A percentile compares a stretch with the other conserved stretches of the same genome.
These are phyloP conservation scores for Sylvicapra grimmia DNA, from an alignment of 2,113 vertebrate species.

Conservation along the genomic window DNA sequence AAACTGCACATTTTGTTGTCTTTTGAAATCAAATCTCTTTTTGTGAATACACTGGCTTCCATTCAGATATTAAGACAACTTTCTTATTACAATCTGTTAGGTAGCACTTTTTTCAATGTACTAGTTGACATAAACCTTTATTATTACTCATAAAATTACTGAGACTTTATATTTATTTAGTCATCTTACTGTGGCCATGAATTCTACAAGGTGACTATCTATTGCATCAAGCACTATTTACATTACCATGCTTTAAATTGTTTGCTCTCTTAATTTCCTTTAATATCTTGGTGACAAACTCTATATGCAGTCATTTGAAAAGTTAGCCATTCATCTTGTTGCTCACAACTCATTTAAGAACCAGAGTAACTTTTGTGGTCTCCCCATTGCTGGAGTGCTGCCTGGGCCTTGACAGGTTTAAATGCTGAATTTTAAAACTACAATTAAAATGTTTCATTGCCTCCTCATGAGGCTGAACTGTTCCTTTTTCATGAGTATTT, in stretches of 20 bases:
- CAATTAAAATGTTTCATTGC: background rate
- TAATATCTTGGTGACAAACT: background rate
- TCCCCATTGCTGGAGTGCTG: background rate
- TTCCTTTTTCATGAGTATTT: background rate
- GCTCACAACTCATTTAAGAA: background rate
- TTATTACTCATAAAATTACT: slow-evolving; percentile 58
- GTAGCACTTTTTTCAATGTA: slow-evolving; percentile 35
- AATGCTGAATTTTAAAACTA: background rate
- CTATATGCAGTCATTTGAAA: background rate
- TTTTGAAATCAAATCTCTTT: background rate
- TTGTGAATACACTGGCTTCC: background rate
- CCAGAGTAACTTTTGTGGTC: background rate
- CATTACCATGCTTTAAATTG: slow-evolving; percentile 50
- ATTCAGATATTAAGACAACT: slow-evolving; percentile 45
- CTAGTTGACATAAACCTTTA: slow-evolving; percentile 64
- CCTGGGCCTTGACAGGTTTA: background rate
- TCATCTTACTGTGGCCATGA: slow-evolving; percentile 33
- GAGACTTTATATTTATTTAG: slow-evolving; percentile 46
- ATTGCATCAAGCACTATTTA: slow-evolving; percentile 31
- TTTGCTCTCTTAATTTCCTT: slow-evolving; percentile 56
- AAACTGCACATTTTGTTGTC: fast-evolving
- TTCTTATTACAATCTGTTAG: slow-evolving; percentile 34
- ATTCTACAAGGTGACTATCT: slow-evolving; percentile 40
- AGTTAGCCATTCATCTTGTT: background rate
- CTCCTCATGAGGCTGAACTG: background rate